Evolutionary conservation across 2,888 invertebrate genomes (phyloP), one percentile per base, ranked within the genome.

Genomic region (Pheosia gnoma): DNA sequence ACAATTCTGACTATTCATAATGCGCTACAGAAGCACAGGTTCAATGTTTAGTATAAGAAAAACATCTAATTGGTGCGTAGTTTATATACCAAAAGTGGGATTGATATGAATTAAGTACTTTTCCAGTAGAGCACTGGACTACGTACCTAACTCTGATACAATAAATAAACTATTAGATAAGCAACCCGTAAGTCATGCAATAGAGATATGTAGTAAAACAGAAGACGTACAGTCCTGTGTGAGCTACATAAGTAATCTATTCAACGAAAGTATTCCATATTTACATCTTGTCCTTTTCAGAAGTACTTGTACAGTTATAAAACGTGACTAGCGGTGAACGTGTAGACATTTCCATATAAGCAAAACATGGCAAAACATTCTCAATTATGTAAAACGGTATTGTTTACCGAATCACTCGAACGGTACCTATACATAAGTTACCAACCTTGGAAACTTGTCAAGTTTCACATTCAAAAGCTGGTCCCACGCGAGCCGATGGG

Each of bases 391-490:
- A 81, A 81, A 83, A 75, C 76, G 62, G 74, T 77, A 79, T 82
- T 86, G 85, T 86, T 85, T 84, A 80, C 78, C 59, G 65, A 77
- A 74, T 71, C 41, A 67, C 71, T 67, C 63, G 65, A 69, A 70
- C 67, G 71, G 69, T 65, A 77, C 67, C 72, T 68, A 70, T 68
- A 70, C 72, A 64, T 59, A 77, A 80, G 75, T 81, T 76, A 74
- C 74, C 80, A 87, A 86, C 88, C 88, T 90, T 88, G 86, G 84
- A 74, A 86, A 85, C 82, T 85, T 75, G 77, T 78, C 78, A 85
- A 84, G 86, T 87, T 88, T 79, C 78, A 74, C 75, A 83, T 86
- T 86, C 81, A 83, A 83, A 88, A 89, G 85, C 88, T 84, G 73
- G 70, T 76, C 79, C 74, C 73, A 66, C 67, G 68, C 68, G 71